Percentiles rank a stretch among this genome's conserved stretches.
Evolutionary conservation across 2,888 invertebrate genomes (phyloP).

Genomic region (Lamellibrachia columna): DNA sequence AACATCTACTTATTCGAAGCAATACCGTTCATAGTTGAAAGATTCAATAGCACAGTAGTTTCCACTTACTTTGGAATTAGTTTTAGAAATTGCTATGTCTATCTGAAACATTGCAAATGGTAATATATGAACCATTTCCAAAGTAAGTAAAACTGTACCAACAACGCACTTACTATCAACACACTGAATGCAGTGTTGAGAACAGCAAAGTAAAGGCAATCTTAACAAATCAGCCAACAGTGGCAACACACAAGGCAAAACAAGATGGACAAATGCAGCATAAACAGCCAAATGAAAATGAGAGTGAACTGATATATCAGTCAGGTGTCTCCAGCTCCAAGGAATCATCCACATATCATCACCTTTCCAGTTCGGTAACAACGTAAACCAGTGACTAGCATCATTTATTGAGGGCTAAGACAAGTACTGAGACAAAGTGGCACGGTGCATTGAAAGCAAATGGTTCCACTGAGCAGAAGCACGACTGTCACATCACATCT

Average conservation of each 20-base stretch:
- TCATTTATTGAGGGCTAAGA: not conserved
- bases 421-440: not conserved
- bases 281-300: not conserved
- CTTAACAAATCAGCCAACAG: constrained; percentile 6
- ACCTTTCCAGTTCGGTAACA: not conserved
- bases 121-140: not conserved
- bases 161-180: not conserved
- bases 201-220: not conserved
- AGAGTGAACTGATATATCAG: not conserved
- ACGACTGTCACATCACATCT: not conserved
- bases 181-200: not conserved
- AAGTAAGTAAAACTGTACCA: not conserved
- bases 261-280: not conserved
- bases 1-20: not conserved
- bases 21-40: not conserved
- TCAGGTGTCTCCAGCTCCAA: not conserved
- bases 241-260: not conserved
- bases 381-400: not conserved
- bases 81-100: not conserved
- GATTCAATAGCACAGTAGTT: not conserved
- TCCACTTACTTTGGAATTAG: not conserved
- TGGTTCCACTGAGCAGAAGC: not conserved
- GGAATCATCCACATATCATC: not conserved
- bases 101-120: not conserved
- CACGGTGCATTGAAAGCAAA: not conserved